Evolutionary conservation across 2,113 vertebrate genomes (phyloP), one percentile per base, ranked within the genome.

Genomic region (Nestor notabilis): DNA sequence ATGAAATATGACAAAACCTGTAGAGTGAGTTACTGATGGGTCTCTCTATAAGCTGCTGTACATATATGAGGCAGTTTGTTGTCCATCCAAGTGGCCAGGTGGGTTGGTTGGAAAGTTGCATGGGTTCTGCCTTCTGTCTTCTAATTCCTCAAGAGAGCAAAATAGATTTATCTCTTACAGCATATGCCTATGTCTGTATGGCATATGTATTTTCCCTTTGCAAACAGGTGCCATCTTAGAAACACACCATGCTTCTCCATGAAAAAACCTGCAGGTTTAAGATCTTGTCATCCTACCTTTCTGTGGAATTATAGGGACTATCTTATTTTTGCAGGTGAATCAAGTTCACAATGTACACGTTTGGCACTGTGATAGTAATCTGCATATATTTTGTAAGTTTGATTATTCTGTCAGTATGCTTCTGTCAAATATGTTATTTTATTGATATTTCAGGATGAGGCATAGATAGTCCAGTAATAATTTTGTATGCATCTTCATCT

Each of bases 1-100:
- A 46, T 49, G 53, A 89, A 89, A 69, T 65, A 56, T 3, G 10
- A 64, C 35, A 71, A 83, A 35, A 80, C 9, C 33, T 58, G 13
- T 37, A 53, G 31, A 39, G 41, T 27, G 25, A 77, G 16, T 55
- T 81, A 44, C 13, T 77, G 41, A 65, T n/a, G 10, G 28, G 17
- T 43, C 17, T 55, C 23, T 49, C 23, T 80, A 4, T 61, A 64
- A 47, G 72, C 24, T 89, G 33, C 23, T 87, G 2, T 41, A 20
- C 0, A 1, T 61, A 10, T 14, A 18, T 2, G 5, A 90, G 28
- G 65, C 21, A 78, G 55, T 10, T n/a, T 87, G 31, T 53, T 0
- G 0, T 70, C 37, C 47, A 28, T 43, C 49, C 2, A 2, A 55
- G 29, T 15, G 46, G 4, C 61, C 76, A 58, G 24, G 56, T 76